phyloP scores from a whole-genome alignment of 2,888 invertebrate genomes.

The Halictus ligatus region DNA sequence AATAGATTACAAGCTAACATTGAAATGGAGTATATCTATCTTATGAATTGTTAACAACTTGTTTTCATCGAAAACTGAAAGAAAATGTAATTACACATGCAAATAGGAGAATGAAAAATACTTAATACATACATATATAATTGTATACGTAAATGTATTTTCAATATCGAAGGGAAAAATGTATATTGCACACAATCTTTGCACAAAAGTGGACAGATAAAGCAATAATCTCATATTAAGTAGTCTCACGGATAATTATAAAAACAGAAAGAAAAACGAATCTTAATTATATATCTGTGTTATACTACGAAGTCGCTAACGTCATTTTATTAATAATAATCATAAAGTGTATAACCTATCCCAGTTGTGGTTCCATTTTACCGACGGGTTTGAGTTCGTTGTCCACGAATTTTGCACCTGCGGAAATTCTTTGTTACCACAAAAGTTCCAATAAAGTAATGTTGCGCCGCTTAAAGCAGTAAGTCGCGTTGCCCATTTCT shows the following conservation, averaged over 20 bases:
- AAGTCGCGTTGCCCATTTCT: slow-evolving; percentile 87
- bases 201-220: neutral
- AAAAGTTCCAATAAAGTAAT: slow-evolving; percentile 86
- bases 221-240: neutral
- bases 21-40: neutral
- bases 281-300: slow-evolving; percentile 9
- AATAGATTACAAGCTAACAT: neutral
- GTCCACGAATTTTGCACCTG: slow-evolving; percentile 89
- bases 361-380: slow-evolving; percentile 95
- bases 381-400: slow-evolving; percentile 87
- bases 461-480: slow-evolving; percentile 89
- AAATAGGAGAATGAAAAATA: slow-evolving; percentile 13
- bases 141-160: neutral
- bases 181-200: neutral
- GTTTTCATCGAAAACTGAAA: neutral
- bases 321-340: slow-evolving; percentile 16
- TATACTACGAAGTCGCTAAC: neutral
- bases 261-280: neutral
- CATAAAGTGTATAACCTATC: slow-evolving; percentile 88
- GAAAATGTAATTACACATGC: slow-evolving; percentile 1
- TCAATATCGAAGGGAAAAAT: neutral
- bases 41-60: neutral
- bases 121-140: neutral
- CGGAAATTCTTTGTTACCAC: slow-evolving; percentile 83
- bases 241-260: neutral